A percentile compares a stretch with the other conserved stretches of the same genome.
These are phyloP conservation scores for Megaceryle alcyon DNA, from an alignment of 2,797 vertebrate species.

Conservation along the genomic window DNA sequence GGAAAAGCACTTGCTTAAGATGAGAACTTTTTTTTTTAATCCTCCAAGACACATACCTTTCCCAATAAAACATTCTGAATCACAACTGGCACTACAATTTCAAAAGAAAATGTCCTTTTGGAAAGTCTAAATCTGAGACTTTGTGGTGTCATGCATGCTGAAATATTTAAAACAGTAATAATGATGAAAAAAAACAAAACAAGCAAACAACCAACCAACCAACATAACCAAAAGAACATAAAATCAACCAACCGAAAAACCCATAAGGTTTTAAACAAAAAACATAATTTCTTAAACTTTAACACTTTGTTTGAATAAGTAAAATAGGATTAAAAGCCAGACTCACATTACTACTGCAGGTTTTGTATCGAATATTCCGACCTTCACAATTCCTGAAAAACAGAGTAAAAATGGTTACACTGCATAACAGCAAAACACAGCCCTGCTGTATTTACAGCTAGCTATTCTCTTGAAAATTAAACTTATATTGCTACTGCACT, in stretches of 20 bases:
- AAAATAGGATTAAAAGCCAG: slow-evolving; percentile 40
- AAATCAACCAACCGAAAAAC: not conserved
- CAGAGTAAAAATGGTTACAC: slow-evolving; percentile 37
- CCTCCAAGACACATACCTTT: slow-evolving; percentile 13
- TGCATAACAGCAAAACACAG: not conserved
- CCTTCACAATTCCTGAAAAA: slow-evolving; percentile 89
- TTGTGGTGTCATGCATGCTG: slow-evolving; percentile 26
- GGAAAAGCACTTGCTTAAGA: slow-evolving; percentile 18
- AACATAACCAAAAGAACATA: too few relatives aligned
- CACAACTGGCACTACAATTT: not conserved
- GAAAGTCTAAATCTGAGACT: slow-evolving; percentile 50
- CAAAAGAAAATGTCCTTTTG: slow-evolving; percentile 23
- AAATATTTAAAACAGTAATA: slow-evolving; percentile 18
- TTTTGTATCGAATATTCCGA: slow-evolving; percentile 93
- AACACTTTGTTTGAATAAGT: slow-evolving; percentile 50
- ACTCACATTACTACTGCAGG: slow-evolving; percentile 91
- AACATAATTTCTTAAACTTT: slow-evolving; percentile 28
- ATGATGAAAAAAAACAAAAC: slow-evolving; percentile 37
- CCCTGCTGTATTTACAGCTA: not conserved
- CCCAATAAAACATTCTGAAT: slow-evolving; percentile 37
- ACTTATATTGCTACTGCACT: not conserved
- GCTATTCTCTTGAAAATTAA: slow-evolving; percentile 2
- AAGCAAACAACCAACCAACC: too few relatives aligned
- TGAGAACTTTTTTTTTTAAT: slow-evolving; percentile 23
- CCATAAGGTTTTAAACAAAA: not conserved